phyloP scores from a whole-genome alignment of 2,888 invertebrate genomes.

The Rhaphigaster nebulosa region DNA sequence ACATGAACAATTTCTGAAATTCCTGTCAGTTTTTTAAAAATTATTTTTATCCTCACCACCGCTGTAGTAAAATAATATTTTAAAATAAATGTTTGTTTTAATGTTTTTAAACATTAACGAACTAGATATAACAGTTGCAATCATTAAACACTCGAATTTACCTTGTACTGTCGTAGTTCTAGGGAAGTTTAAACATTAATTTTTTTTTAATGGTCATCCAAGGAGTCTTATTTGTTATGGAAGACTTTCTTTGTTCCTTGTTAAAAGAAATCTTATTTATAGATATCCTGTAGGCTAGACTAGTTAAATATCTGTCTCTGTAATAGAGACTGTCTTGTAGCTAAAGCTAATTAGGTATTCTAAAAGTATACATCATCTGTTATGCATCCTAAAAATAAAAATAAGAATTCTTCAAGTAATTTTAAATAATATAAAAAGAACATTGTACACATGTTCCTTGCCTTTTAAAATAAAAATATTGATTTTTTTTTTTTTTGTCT shows the following conservation, averaged over 20 bases:
- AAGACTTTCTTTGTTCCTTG: background rate
- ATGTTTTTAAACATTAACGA: too few relatives aligned
- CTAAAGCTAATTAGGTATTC: background rate
- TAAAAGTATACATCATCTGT: background rate
- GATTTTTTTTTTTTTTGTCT: too few relatives aligned
- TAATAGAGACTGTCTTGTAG: background rate
- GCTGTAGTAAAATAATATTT: too few relatives aligned
- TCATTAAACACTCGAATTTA: background rate
- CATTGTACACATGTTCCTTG: background rate
- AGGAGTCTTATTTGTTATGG: background rate
- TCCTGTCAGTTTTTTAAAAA: too few relatives aligned
- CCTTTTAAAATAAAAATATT: background rate
- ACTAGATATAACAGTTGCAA: too few relatives aligned
- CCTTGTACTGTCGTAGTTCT: background rate
- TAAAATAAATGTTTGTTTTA: too few relatives aligned
- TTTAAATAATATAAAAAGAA: background rate
- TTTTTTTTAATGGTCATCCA: background rate
- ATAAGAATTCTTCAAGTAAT: background rate
- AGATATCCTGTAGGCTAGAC: constrained; percentile 27
- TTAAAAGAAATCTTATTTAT: background rate
- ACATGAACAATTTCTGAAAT: too few relatives aligned
- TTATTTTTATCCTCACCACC: too few relatives aligned
- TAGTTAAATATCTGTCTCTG: constrained; percentile 3
- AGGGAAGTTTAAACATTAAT: background rate
- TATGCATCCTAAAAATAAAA: background rate